Evolutionary conservation across 2,113 vertebrate genomes (phyloP).

Genomic region (cattle (Bos taurus)): ARS-UCD2.0 NC_037333.1:30497501-30498000

Average conservation of each 20-base stretch:
- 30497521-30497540: not conserved
- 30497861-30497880: not conserved
- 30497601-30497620: not conserved
- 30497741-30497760: not conserved
- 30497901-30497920: not conserved
- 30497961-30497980: conserved; percentile 23
- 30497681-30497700: not conserved
- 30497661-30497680: not conserved
- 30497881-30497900: not conserved
- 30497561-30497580: not conserved
- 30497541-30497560: not conserved
- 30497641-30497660: not conserved
- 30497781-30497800: not conserved
- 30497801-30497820: not conserved
- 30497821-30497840: not conserved
- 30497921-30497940: not conserved
- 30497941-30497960: not conserved
- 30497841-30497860: not conserved
- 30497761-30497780: not conserved
- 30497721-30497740: too few relatives aligned
- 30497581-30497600: not conserved
- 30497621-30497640: not conserved
- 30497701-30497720: not conserved
- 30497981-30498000: not conserved
- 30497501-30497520: not conserved